Percentiles rank a stretch among this genome's conserved stretches.
phyloP scores from a whole-genome alignment of 37 sponge, comb jelly and placozoan genomes.

The Hexactinellida sp. region DNA sequence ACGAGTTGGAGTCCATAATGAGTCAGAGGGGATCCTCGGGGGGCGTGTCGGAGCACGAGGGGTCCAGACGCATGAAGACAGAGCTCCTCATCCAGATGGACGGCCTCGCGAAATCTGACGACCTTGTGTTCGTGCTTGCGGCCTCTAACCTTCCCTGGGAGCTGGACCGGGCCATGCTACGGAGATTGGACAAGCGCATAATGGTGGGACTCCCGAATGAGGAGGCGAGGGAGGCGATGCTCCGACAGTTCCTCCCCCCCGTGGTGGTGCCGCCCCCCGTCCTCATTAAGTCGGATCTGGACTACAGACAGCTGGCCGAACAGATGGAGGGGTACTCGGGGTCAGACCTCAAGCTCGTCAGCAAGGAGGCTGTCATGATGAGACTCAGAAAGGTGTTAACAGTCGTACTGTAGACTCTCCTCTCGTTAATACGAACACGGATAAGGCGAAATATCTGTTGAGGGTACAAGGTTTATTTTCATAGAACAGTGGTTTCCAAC shows the following conservation, averaged over 20 bases:
- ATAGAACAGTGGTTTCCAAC: too few relatives aligned
- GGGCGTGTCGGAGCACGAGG: constrained; percentile 80
- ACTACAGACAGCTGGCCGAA: constrained; percentile 70
- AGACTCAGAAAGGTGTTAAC: constrained; percentile 74
- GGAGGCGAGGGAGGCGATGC: constrained; percentile 70
- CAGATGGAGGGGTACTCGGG: constrained; percentile 98
- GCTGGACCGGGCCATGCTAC: constrained; percentile 89
- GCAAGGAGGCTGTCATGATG: constrained; percentile 98
- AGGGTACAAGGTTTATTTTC: too few relatives aligned
- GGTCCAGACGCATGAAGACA: constrained; percentile 88
- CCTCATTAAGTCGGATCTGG: constrained; percentile 47
- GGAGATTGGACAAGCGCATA: constrained; percentile 94
- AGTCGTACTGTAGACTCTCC: too few relatives aligned
- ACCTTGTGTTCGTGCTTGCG: constrained; percentile 87
- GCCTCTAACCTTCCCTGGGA: constrained; percentile 98
- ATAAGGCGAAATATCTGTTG: too few relatives aligned
- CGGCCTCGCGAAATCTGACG: constrained; percentile 77
- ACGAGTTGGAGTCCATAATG: constrained; percentile 95
- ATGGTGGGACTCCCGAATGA: constrained; percentile 81
- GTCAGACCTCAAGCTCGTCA: constrained; percentile 81
- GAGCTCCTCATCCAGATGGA: constrained; percentile 98
- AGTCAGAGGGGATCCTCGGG: constrained; percentile 70
- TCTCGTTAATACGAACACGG: too few relatives aligned
- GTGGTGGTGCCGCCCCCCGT: constrained; percentile 41
- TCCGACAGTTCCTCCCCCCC: constrained; percentile 69